Evolutionary conservation across 1,140 invertebrate species (phyloP).

Genomic region (Tetramorium parvispinum): DNA sequence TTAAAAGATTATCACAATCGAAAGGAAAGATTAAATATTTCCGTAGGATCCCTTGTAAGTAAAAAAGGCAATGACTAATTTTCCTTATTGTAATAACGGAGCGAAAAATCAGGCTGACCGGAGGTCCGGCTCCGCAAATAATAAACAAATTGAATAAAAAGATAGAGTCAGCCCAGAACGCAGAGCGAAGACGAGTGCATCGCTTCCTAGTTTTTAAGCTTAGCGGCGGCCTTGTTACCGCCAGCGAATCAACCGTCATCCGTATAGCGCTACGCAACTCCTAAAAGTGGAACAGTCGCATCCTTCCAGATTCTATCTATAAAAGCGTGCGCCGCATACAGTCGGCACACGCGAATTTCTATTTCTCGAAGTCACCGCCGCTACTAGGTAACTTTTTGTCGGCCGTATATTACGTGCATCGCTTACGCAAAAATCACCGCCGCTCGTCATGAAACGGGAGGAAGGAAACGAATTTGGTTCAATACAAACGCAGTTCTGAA

Average conservation of each 20-base stretch:
- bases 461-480: background rate
- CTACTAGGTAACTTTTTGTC: constrained; percentile 33
- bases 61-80: background rate
- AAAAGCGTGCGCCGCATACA: constrained; percentile 76
- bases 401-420: constrained; percentile 25
- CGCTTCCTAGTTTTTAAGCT: constrained; percentile 78
- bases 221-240: constrained; percentile 73
- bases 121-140: background rate
- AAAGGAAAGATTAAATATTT: too few species aligned
- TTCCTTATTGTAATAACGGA: constrained; percentile 23
- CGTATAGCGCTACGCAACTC: constrained; percentile 75
- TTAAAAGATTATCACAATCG: too few species aligned
- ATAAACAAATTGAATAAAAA: constrained; percentile 2
- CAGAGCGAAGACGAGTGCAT: constrained; percentile 53
- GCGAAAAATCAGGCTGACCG: background rate
- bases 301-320: constrained; percentile 81
- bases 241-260: constrained; percentile 71
- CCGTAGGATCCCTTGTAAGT: background rate
- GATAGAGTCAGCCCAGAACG: background rate
- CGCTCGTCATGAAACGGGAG: background rate
- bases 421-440: constrained; percentile 2
- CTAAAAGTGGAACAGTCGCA: constrained; percentile 83
- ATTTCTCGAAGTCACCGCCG: constrained; percentile 79
- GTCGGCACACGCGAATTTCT: constrained; percentile 80
- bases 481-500: background rate